Base-by-base conservation (phyloP, 2,797 vertebrate species). In the Syngnathus rostellatus region DNA sequence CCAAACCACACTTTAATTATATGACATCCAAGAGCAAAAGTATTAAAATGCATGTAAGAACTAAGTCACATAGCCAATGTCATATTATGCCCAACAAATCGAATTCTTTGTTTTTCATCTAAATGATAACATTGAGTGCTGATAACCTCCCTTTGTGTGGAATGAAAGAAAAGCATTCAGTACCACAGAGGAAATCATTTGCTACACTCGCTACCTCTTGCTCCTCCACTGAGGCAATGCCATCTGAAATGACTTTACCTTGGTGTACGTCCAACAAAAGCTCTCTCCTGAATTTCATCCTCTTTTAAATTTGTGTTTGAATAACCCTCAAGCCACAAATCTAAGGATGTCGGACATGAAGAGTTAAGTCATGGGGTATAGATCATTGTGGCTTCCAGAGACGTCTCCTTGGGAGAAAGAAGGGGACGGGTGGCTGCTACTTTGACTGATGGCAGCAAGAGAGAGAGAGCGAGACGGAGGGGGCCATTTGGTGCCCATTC, bases 191-290 rank as follows among this genome's bases (percentile, higher is more conserved):
- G 75, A 83, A 77, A 82, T 67, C 65, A 38, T 4, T 62, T 46
- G 38, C 9, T 60, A 9, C 16, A 12, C 54, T 16, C 65, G 65
- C 57, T 64, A 65, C 57, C 54, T 17, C 65, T 63, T 41, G 48
- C 48, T 48, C 23, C 39, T n/a, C 62, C 80, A 83, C 82, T 88
- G 87, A 84, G 83, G 78, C 86, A 85, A 75, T 74, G 77, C 75
- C 82, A 85, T 88, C 83, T 77, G 63, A 85, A 87, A 86, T 78
- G 77, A 83, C 82, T 80, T 73, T 79, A 86, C 80, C 81, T 88
- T 89, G 88, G 86, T 86, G 72, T 64, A 57, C 70, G 66, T 88
- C 88, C 87, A 89, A 89, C 84, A 87, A 89, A 88, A 87, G 79
- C 85, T 88, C 83, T 87, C 83, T 71, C 64, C 77, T 77, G 84